Evolutionary conservation across 2,797 vertebrate species (phyloP).

Genomic region (Spinus olivaceus): DNA sequence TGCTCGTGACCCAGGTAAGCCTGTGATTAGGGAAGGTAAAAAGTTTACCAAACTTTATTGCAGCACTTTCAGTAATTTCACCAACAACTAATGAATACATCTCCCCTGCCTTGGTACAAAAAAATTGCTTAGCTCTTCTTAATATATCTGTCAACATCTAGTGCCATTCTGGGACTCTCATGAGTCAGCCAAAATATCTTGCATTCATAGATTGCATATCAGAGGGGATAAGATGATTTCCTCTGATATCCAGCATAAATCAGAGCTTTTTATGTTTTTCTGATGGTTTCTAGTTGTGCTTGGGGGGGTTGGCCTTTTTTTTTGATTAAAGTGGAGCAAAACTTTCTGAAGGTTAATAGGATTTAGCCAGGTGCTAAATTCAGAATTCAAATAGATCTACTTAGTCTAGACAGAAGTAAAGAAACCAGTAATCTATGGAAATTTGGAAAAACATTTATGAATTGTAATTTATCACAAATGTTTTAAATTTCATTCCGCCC

Average conservation of each 20-base stretch:
- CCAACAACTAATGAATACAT: neutral
- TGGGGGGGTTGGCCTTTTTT: neutral
- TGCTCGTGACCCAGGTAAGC: conserved; percentile 49
- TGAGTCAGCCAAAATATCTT: neutral
- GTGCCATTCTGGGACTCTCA: neutral
- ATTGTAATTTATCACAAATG: neutral
- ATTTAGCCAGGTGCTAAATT: neutral
- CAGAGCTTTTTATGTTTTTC: neutral
- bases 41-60: conserved; percentile 47
- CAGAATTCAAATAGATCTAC: neutral
- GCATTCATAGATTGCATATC: neutral
- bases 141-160: neutral
- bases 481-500: neutral
- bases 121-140: neutral
- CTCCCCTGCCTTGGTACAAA: neutral
- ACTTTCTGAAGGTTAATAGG: neutral
- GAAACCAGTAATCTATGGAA: neutral
- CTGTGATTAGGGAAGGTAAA: conserved; percentile 21
- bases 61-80: neutral
- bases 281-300: neutral
- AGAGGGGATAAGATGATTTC: neutral
- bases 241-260: neutral
- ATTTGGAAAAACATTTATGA: neutral
- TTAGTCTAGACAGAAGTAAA: neutral
- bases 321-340: neutral